These are phyloP conservation scores for Cylloceria caligata DNA, from an alignment of 2,888 invertebrate species.

Conservation along the genomic window DNA sequence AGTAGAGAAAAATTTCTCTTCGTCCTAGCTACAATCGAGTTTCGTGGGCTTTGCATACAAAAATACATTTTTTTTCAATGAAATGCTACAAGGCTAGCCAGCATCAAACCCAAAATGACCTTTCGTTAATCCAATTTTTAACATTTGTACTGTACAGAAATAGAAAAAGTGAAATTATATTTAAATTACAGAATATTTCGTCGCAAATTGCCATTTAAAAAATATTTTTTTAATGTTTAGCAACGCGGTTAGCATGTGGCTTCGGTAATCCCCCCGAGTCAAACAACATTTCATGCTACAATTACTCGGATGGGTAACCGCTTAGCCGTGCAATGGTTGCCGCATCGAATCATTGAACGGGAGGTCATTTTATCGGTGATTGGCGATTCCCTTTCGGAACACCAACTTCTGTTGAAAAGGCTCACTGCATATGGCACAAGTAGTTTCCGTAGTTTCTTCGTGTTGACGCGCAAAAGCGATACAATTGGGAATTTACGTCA, in stretches of 20 bases:
- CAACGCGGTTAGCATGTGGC: neutral
- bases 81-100: neutral
- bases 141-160: neutral
- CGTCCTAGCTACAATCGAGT: constrained; percentile 5
- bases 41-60: constrained; percentile 1
- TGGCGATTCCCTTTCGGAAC: neutral
- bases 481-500: neutral
- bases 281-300: constrained; percentile 6
- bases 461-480: neutral
- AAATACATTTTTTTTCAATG: neutral
- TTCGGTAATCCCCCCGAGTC: neutral
- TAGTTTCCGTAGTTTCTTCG: neutral
- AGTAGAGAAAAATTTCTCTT: neutral
- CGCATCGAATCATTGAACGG: constrained; percentile 3
- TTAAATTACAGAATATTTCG: neutral
- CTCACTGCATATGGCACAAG: neutral
- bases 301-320: constrained; percentile 24
- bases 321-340: neutral
- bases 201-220: neutral
- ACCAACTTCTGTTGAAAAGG: neutral
- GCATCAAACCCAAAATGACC: constrained; percentile 3
- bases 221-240: neutral
- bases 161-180: neutral
- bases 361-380: neutral
- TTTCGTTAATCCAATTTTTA: neutral